Base-by-base conservation (phyloP, 2,113 vertebrate species). In the Otolemur garnettii region DNA sequence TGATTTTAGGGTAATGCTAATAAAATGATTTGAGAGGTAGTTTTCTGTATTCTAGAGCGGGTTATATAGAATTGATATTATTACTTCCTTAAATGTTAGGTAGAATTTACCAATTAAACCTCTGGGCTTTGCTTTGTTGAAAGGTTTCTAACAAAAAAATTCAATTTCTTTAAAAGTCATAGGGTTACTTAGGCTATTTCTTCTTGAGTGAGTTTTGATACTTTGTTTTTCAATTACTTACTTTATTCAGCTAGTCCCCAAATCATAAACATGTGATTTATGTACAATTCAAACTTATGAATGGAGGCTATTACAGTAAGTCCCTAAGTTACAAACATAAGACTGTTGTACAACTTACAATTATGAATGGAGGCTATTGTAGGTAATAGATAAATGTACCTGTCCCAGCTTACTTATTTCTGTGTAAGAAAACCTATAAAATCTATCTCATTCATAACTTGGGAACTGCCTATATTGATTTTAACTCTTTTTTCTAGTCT, bases 121-220 rank as follows among this genome's bases (percentile, higher is more conserved):
- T 26, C 24, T 59, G 30, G 35, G 7, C 7, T 90, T 90, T 86
- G 85, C 2, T 69, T 72, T 91, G 75, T 71, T 94, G 57, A 64
- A 59, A 92, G 72, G 81, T 75, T 83, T 87, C 80, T 62, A 80
- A 78, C 18, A 86, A 75, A 93, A 50, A 66, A 33, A 60, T 85
- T 68, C 24, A 33, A 9, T 81, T 71, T 95, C 50, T 77, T 68
- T 78, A 66, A 69, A 69, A 90, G 19, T 33, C 60, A 38, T 3
- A 55, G 30, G 24, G 13, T 12, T 85, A 1, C 50, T 85, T 83
- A 30, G 11, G 35, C 17, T 57, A 0, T 93, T 94, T 84, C 22
- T 88, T 96, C 45, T 53, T 85, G 5, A 91, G 22, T 93, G 62
- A 33, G 18, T 78, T 92, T 93, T 90, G 68, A 38, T 87, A 79